phyloP scores from a whole-genome alignment of 2,888 invertebrate genomes.

The Agriopis leucophaearia region DNA sequence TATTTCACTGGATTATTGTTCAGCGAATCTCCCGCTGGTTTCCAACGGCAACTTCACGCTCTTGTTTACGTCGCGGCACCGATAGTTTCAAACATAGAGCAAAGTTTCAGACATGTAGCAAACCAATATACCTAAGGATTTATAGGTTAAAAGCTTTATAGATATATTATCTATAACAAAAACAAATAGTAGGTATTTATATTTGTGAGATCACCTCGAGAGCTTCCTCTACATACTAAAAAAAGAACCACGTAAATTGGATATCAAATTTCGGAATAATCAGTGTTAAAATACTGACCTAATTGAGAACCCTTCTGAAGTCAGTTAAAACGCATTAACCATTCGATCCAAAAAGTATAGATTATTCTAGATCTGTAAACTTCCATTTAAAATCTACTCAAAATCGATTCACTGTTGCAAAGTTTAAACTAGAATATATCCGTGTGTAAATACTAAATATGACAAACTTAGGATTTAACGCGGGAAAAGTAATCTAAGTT shows the following conservation, averaged over 20 bases:
- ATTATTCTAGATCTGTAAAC: too few species aligned
- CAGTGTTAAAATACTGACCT: too few species aligned
- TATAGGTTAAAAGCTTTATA: slow-evolving; percentile 1
- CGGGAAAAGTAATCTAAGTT: background rate
- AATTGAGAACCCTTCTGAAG: too few species aligned
- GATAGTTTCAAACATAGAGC: background rate
- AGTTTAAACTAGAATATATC: background rate
- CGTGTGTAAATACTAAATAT: background rate
- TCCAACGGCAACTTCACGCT: background rate
- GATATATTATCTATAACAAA: background rate
- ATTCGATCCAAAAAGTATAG: background rate
- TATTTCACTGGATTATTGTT: background rate
- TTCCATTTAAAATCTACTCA: too few species aligned
- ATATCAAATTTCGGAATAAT: too few species aligned
- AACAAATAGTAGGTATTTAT: too few species aligned
- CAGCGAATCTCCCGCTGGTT: background rate
- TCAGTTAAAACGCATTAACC: background rate
- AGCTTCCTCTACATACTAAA: too few species aligned
- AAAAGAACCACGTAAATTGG: too few species aligned
- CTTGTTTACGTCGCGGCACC: background rate
- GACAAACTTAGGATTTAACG: background rate
- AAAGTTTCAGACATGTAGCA: background rate
- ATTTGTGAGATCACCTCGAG: too few species aligned
- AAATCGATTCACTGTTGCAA: background rate
- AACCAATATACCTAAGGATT: background rate